Evolutionary conservation across 2,888 invertebrate genomes (phyloP).

Genomic region (Drosophila lacicola): DNA sequence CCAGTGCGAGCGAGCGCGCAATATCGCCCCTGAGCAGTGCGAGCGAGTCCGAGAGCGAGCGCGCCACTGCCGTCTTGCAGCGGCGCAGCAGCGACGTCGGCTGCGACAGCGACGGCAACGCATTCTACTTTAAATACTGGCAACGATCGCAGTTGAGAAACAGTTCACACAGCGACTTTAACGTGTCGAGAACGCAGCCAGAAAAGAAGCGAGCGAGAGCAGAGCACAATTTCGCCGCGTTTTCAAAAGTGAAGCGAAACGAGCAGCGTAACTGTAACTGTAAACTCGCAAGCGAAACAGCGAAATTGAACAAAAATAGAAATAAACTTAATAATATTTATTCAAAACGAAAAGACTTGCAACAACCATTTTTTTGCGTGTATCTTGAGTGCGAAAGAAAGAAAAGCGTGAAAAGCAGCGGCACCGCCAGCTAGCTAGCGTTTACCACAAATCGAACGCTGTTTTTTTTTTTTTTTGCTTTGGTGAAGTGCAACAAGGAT

Average conservation of each 20-base stretch:
- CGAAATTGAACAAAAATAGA: background rate
- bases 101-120: conserved; percentile 55
- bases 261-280: background rate
- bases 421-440: conserved; percentile 51
- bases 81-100: conserved; percentile 42
- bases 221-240: conserved; percentile 46
- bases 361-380: conserved; percentile 45
- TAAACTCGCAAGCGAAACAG: background rate
- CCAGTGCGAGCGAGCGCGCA: conserved; percentile 45
- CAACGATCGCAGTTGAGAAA: conserved; percentile 84
- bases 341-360: background rate
- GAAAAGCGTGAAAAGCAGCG: conserved; percentile 34
- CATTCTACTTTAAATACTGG: conserved; percentile 84
- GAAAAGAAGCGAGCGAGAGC: conserved; percentile 24
- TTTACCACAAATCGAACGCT: background rate
- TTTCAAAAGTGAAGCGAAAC: conserved; percentile 23
- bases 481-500: conserved; percentile 46
- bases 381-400: conserved; percentile 17
- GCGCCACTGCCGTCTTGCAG: conserved; percentile 34
- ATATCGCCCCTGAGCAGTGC: conserved; percentile 10
- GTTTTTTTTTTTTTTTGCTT: conserved; percentile 22
- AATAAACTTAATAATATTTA: background rate
- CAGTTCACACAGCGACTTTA: conserved; percentile 85
- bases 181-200: conserved; percentile 82
- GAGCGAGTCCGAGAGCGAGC: conserved; percentile 21